Percentiles rank a stretch among this genome's conserved stretches.
Conservation (phyloP, 2,113 vertebrate species). For the Malaclemys terrapin region DNA sequence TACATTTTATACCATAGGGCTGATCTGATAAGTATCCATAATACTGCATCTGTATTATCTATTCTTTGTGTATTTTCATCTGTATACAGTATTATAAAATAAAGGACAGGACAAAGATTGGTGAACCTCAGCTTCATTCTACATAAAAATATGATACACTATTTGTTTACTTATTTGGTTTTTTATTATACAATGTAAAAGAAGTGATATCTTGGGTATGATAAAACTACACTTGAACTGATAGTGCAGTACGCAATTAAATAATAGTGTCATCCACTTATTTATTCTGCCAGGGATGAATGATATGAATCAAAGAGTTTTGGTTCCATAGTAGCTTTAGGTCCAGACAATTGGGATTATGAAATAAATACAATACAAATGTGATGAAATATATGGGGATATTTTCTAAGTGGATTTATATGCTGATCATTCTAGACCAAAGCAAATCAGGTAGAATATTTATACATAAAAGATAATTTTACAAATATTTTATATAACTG, state of each 20-base stretch:
- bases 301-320: conserved; percentile 48
- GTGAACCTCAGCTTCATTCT: conserved; percentile 56
- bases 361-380: conserved; percentile 56
- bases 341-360: conserved; percentile 66
- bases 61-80: conserved; percentile 54
- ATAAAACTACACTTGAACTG: conserved; percentile 67
- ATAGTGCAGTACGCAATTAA: conserved; percentile 70
- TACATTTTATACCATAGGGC: conserved; percentile 60
- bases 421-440: conserved; percentile 84
- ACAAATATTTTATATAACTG: conserved; percentile 86
- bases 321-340: conserved; percentile 73
- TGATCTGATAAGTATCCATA: conserved; percentile 62
- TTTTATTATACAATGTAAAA: conserved; percentile 66
- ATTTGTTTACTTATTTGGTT: conserved; percentile 56
- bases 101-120: conserved; percentile 52
- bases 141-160: conserved; percentile 45
- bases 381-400: conserved; percentile 49
- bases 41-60: conserved; percentile 65
- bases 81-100: conserved; percentile 73
- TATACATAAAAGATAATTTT: conserved; percentile 87
- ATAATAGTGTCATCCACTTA: conserved; percentile 69
- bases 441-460: conserved; percentile 87
- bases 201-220: conserved; percentile 71
- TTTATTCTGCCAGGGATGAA: conserved; percentile 64
- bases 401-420: conserved; percentile 80